These are phyloP conservation scores for Clanis bilineata DNA, from an alignment of 2,888 invertebrate species.

Conservation along the genomic window DNA sequence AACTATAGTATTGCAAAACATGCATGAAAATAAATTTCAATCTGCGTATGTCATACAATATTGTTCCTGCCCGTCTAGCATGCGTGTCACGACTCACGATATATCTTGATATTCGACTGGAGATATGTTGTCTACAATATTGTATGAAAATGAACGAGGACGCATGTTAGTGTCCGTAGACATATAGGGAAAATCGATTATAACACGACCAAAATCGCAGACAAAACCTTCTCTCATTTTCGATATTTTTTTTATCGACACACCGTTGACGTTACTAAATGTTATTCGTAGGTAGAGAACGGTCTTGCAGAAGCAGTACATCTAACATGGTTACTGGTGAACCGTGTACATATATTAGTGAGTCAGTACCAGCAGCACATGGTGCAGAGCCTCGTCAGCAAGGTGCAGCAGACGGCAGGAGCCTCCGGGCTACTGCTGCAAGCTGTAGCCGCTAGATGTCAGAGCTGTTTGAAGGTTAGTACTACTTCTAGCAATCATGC, in stretches of 20 bases:
- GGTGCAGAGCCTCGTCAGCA: slow-evolving; percentile 64
- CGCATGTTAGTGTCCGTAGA: too few species aligned
- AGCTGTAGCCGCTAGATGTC: slow-evolving; percentile 86
- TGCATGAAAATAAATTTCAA: neutral
- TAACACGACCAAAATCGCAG: too few species aligned
- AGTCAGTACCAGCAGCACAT: slow-evolving; percentile 84
- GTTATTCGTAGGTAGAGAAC: slow-evolving; percentile 83
- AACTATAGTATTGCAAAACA: too few species aligned
- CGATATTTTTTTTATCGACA: neutral
- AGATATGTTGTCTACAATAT: too few species aligned
- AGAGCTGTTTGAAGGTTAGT: slow-evolving; percentile 73
- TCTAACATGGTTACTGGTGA: slow-evolving; percentile 89
- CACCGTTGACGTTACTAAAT: neutral
- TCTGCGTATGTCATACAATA: too few species aligned
- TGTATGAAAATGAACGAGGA: too few species aligned
- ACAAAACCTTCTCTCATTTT: neutral
- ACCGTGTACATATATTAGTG: slow-evolving; percentile 86
- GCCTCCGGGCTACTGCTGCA: slow-evolving; percentile 88
- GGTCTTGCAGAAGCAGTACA: slow-evolving; percentile 86
- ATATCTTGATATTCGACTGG: too few species aligned
- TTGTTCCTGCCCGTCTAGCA: too few species aligned
- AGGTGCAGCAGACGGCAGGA: slow-evolving; percentile 78
- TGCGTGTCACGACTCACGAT: too few species aligned
- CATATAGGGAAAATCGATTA: too few species aligned
- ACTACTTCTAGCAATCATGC: too few species aligned